Percentiles rank a stretch among this genome's conserved stretches.
Conservation (phyloP, 2,797 vertebrate genomes). For the Gymnothorax reevesii region DNA sequence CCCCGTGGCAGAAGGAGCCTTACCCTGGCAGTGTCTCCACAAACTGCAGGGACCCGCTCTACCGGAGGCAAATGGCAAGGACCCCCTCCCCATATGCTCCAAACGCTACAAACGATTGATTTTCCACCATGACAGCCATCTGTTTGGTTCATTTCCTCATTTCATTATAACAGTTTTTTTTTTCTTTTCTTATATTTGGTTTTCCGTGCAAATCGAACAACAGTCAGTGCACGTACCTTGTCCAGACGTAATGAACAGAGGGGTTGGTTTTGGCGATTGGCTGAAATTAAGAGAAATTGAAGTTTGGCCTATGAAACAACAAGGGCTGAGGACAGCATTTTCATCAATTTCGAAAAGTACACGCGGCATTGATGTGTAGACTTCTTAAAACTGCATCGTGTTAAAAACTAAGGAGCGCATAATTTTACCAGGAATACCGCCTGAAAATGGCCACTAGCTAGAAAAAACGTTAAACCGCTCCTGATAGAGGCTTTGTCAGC, state of each 20-base stretch:
- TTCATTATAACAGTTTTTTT: slow-evolving; percentile 68
- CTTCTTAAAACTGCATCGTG: neutral
- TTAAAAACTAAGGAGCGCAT: slow-evolving; percentile 12
- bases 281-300: neutral
- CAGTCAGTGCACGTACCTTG: neutral
- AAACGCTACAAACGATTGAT: slow-evolving; percentile 48
- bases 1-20: slow-evolving; percentile 18
- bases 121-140: slow-evolving; percentile 72
- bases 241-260: neutral
- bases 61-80: slow-evolving; percentile 34
- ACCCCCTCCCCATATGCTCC: slow-evolving; percentile 27
- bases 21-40: slow-evolving; percentile 27
- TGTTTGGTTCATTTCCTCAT: slow-evolving; percentile 64
- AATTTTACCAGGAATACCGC: neutral
- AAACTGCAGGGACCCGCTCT: slow-evolving; percentile 33
- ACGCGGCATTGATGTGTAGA: slow-evolving; percentile 51
- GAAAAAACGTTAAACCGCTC: slow-evolving; percentile 22
- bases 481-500: neutral
- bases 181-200: slow-evolving; percentile 61
- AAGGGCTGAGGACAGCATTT: slow-evolving; percentile 70
- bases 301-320: slow-evolving; percentile 41
- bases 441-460: slow-evolving; percentile 11
- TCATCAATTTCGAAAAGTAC: slow-evolving; percentile 62
- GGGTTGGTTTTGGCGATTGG: neutral
- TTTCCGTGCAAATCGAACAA: slow-evolving; percentile 70